phyloP scores from a whole-genome alignment of 2,888 invertebrate genomes.

The Mesorhabditis spiculigera region DNA sequence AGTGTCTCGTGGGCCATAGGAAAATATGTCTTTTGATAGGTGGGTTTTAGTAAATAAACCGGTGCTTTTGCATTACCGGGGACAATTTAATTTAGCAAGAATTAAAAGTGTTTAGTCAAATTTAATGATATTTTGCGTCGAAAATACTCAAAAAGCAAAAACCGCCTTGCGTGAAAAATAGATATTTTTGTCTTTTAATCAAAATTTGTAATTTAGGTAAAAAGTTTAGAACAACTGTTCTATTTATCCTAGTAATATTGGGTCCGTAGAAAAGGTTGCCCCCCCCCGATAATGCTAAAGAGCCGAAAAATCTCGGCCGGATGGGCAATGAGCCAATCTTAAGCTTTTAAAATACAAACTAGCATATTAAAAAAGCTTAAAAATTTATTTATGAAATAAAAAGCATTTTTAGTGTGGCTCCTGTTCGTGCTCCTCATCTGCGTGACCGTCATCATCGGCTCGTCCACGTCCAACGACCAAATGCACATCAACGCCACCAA shows the following conservation, averaged over 20 bases:
- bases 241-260: no score
- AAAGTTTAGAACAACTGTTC: background rate
- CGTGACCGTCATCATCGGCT: conserved; percentile 34
- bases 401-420: conserved; percentile 23
- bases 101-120: no score
- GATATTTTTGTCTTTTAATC: no score
- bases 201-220: background rate
- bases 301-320: no score
- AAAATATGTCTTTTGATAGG: conserved; percentile 5
- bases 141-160: no score
- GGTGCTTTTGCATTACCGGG: no score
- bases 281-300: no score
- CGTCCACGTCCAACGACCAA: conserved; percentile 27
- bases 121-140: no score
- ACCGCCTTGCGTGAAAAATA: no score
- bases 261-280: no score
- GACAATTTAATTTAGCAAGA: no score
- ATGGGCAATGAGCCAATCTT: background rate
- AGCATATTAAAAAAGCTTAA: background rate
- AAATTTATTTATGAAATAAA: background rate
- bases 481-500: conserved; percentile 11
- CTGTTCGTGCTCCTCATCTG: conserved; percentile 36
- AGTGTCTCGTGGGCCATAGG: background rate
- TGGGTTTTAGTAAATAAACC: background rate
- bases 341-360: background rate